A percentile compares a stretch with the other conserved stretches of the same genome.
These are phyloP conservation scores for Acanthochromis polyacanthus DNA, from an alignment of 2,113 vertebrate species.

Conservation along the genomic window DNA sequence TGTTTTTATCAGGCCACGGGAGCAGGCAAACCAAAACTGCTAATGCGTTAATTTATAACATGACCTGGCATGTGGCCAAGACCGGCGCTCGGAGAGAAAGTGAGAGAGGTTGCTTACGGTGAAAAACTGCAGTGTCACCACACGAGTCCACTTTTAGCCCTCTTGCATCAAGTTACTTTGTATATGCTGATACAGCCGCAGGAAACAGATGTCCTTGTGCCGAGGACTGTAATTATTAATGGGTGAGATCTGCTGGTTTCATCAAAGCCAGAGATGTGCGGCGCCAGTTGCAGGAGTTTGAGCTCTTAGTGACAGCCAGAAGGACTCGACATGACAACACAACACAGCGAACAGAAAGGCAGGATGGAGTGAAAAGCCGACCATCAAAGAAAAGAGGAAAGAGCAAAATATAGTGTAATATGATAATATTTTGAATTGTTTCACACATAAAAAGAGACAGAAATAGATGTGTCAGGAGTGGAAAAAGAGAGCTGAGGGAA, in stretches of 20 bases:
- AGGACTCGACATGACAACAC: not conserved
- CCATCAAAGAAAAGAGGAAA: no score
- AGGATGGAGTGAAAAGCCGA: no score
- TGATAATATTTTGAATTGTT: no score
- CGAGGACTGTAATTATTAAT: conserved; percentile 68
- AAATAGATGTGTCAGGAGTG: no score
- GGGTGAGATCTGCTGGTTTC: conserved; percentile 42
- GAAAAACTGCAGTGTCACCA: conserved; percentile 72
- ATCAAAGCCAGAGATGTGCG: conserved; percentile 36
- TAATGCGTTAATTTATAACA: conserved; percentile 68
- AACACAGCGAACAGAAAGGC: not conserved
- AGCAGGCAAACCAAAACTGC: conserved; percentile 43
- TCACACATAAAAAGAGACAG: no score
- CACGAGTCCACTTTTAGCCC: conserved; percentile 61
- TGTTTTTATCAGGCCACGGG: conserved; percentile 50
- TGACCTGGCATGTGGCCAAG: conserved; percentile 49
- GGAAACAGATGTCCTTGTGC: conserved; percentile 69
- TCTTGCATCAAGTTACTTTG: conserved; percentile 61
- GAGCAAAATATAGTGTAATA: no score
- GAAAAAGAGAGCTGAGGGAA: no score
- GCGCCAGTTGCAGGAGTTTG: conserved; percentile 1
- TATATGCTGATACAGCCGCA: conserved; percentile 68
- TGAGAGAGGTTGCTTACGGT: not conserved
- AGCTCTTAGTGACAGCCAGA: not conserved
- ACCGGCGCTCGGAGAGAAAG: not conserved